Base-by-base conservation (phyloP, 2,888 invertebrate species). In the Parapristionchus giblindavisi region DNA sequence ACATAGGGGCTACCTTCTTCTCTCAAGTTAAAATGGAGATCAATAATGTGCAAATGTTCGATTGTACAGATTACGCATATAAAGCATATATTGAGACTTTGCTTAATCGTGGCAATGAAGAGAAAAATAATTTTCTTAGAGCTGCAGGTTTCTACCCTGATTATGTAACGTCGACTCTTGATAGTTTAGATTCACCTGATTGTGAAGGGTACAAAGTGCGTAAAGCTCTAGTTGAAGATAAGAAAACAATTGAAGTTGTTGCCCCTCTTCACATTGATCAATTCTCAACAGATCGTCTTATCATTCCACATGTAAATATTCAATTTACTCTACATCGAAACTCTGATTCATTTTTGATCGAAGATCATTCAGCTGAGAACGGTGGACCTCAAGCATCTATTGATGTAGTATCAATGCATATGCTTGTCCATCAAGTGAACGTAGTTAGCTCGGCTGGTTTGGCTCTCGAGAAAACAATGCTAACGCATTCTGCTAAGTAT, bases 1-100 rank as follows among this genome's bases (percentile, higher is more conserved):
- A 61, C n/a, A 38, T 38, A 21, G 61, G 61, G 1, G 38, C 38
- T 1, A 61, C 61, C 2, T 61, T 61, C 38, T 61, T 61, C 14
- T 38, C 38, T 1, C 61, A 61, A 24, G 61, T 61, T 29, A 61
- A 61, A 21, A 38, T 61, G 61, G 61, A 61, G 6, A 61, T 61
- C 36, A 61, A 61, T 38, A 38, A 36, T n/a, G 14, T 38, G 11
- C 61, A 61, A n/a, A 24, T 61, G 61, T 61, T 61, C 14, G 38
- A 61, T 24, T 61, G 61, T 24, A 36, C 38, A 3, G 24, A 61
- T 38, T 60, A 60, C 34, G 61, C 61, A 14, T 61, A 61, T 24
- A 61, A 61, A 40, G 61, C 61, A 8, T 61, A 61, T 24, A 38
- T 61, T 6, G 61, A 61, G 4, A 21, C 61, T 24, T 17, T 61